Conservation (phyloP, 2,113 vertebrate species). For the Mobula hypostoma region DNA sequence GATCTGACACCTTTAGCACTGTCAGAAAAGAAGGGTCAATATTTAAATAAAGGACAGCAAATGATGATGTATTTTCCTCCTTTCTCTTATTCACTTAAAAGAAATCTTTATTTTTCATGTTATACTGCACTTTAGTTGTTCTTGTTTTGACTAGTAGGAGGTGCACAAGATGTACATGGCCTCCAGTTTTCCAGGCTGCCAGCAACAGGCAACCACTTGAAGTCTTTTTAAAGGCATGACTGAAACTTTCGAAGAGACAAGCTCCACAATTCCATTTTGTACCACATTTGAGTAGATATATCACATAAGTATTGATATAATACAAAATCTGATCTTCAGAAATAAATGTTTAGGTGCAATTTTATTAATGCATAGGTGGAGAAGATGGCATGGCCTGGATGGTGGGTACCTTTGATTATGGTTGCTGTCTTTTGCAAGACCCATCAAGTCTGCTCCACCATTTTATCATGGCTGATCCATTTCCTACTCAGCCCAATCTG, state of each 20-base stretch:
- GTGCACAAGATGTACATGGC: background rate
- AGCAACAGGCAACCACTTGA: background rate
- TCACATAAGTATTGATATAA: background rate
- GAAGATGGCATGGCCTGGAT: no score
- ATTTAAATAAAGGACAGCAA: background rate
- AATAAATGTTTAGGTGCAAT: background rate
- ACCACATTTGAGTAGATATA: background rate
- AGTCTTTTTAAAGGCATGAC: background rate
- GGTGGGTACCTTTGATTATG: no score
- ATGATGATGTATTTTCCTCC: background rate
- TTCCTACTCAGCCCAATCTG: no score
- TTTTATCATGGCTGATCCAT: no score
- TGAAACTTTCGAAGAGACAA: background rate
- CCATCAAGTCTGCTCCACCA: no score
- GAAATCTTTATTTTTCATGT: background rate
- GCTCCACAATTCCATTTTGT: background rate
- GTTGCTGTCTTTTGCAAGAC: no score
- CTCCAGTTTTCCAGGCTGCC: background rate
- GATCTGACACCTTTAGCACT: background rate
- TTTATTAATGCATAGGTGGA: background rate
- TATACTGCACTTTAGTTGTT: background rate
- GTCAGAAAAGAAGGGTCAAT: background rate
- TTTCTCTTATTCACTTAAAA: background rate
- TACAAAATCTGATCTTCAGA: background rate
- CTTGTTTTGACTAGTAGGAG: background rate